phyloP scores from a whole-genome alignment of 2,797 vertebrate genomes.

The Eptatretus atami region DNA sequence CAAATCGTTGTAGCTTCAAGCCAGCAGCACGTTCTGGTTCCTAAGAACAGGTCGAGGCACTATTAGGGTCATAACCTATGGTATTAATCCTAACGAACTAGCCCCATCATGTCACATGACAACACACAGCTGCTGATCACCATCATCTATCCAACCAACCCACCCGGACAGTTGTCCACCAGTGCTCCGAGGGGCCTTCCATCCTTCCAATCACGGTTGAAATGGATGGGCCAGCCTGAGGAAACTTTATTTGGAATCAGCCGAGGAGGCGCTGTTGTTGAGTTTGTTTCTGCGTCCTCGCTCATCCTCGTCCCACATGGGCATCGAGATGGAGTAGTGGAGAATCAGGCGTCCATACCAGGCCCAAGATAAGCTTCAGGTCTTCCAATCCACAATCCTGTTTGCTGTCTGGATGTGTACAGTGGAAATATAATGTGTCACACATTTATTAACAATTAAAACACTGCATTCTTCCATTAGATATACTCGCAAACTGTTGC shows the following conservation, averaged over 20 bases:
- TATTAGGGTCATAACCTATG: no score
- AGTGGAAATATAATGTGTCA: neutral
- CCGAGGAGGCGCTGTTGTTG: conserved; percentile 72
- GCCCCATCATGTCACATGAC: no score
- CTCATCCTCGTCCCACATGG: conserved; percentile 79
- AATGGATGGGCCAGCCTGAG: conserved; percentile 70
- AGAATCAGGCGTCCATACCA: conserved; percentile 68
- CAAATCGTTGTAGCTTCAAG: no score
- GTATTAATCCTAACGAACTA: no score
- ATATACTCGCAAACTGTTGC: no score
- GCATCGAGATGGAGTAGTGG: conserved; percentile 79
- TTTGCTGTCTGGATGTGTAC: conserved; percentile 32
- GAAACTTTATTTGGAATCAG: conserved; percentile 82
- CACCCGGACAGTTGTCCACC: conserved; percentile 76
- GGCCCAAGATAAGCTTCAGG: conserved; percentile 57
- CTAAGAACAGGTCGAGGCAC: no score
- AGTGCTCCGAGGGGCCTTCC: conserved; percentile 60
- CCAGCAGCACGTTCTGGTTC: no score
- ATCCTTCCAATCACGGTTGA: conserved; percentile 60
- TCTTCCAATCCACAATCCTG: conserved; percentile 69
- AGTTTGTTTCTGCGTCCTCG: conserved; percentile 47
- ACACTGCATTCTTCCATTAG: no score
- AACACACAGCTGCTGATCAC: no score
- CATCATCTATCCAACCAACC: conserved; percentile 8
- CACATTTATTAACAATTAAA: no score